These are phyloP conservation scores for Phorcus lineatus DNA, from an alignment of 2,888 invertebrate genomes.

Conservation along the genomic window DNA sequence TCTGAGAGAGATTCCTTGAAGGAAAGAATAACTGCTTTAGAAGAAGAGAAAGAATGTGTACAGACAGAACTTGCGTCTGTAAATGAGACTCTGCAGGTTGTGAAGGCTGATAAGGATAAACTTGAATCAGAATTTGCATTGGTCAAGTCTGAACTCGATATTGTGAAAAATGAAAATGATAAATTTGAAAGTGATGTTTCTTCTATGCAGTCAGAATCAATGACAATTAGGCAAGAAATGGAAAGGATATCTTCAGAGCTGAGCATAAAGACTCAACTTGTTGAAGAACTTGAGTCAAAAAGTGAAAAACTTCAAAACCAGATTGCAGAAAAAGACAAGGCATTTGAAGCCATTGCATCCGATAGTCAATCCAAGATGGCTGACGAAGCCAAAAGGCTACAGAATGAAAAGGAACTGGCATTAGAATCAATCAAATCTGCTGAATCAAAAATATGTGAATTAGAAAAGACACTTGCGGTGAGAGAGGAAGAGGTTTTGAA, in stretches of 20 bases:
- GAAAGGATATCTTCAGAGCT: constrained; percentile 1
- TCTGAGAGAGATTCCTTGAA: not conserved
- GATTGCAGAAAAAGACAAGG: not conserved
- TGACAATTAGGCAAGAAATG: not conserved
- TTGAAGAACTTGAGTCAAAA: not conserved
- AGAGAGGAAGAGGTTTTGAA: constrained; percentile 1
- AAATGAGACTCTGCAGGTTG: constrained; percentile 8
- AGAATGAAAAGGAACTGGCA: not conserved
- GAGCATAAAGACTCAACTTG: not conserved
- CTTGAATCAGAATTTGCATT: constrained; percentile 27
- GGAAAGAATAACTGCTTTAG: constrained; percentile 3
- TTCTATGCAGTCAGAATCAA: constrained; percentile 16
- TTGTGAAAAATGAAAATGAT: constrained; percentile 27
- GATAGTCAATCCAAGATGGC: not conserved
- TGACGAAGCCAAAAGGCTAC: not conserved
- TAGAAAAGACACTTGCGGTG: not conserved
- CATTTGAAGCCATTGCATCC: not conserved
- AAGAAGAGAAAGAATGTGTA: constrained; percentile 31
- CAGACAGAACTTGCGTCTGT: not conserved
- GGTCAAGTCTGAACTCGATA: constrained; percentile 1
- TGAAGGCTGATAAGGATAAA: constrained; percentile 25
- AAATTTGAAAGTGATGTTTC: constrained; percentile 17
- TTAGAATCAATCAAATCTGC: not conserved
- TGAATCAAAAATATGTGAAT: not conserved
- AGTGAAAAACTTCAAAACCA: constrained; percentile 19